phyloP scores from a whole-genome alignment of 2,113 vertebrate genomes.

The Seriola quinqueradiata region DNA sequence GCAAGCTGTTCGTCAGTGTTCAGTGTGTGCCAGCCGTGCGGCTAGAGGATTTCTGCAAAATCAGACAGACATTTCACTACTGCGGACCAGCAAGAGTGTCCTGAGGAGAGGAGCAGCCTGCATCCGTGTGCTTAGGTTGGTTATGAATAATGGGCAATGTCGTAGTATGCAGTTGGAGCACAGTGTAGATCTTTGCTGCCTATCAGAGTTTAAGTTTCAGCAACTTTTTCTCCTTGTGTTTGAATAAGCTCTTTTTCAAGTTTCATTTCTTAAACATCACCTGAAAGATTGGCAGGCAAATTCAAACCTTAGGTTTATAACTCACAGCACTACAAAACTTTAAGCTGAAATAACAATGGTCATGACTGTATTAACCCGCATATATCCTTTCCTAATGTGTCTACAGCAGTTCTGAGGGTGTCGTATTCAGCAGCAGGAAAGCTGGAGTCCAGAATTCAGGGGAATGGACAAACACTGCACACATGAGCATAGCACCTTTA shows the following conservation, averaged over 20 bases:
- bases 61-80: constrained; percentile 70
- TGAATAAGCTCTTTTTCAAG: no score
- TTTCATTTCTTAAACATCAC: neutral
- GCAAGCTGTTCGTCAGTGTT: constrained; percentile 76
- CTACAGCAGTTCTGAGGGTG: constrained; percentile 55
- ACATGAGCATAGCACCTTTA: constrained; percentile 55
- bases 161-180: no score
- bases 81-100: constrained; percentile 62
- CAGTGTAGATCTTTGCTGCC: neutral
- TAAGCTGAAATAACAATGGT: neutral
- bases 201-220: no score
- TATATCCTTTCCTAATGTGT: neutral
- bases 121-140: constrained; percentile 75
- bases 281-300: neutral
- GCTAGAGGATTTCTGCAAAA: constrained; percentile 62
- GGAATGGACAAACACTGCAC: constrained; percentile 33
- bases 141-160: neutral
- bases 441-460: constrained; percentile 45
- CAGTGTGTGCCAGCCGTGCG: constrained; percentile 68
- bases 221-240: no score
- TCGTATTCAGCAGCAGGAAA: constrained; percentile 44
- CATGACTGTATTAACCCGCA: neutral
- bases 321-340: neutral
- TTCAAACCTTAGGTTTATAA: neutral
- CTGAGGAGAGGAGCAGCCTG: constrained; percentile 66